Conservation (phyloP, 2,888 invertebrate genomes). For the Helicoverpa assulta region DNA sequence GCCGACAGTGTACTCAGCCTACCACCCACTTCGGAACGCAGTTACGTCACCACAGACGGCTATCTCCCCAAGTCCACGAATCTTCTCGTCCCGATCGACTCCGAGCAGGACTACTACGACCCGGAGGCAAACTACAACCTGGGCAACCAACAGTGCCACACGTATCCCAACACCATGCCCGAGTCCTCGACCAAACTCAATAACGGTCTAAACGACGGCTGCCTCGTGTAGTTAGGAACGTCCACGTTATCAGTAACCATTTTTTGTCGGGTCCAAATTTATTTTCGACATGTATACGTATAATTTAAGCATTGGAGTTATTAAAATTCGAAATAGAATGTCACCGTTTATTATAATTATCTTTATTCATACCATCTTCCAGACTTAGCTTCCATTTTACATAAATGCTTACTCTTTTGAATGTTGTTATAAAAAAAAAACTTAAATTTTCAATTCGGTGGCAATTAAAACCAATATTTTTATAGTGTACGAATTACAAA, state of each 20-base stretch:
- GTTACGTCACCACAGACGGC: conserved; percentile 83
- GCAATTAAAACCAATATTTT: conserved; percentile 53
- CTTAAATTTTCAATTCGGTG: conserved; percentile 59
- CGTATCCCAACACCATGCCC: conserved; percentile 83
- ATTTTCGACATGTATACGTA: conserved; percentile 85
- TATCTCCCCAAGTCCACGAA: conserved; percentile 85
- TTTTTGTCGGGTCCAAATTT: conserved; percentile 85
- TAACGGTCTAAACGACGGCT: conserved; percentile 91
- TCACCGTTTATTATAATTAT: conserved; percentile 74
- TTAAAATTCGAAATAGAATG: conserved; percentile 85
- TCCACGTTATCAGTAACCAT: conserved; percentile 60
- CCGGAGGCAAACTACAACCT: conserved; percentile 88
- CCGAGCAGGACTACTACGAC: conserved; percentile 88
- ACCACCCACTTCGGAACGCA: conserved; percentile 76
- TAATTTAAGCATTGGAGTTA: conserved; percentile 80
- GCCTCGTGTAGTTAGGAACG: conserved; percentile 88
- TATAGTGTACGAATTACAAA: conserved; percentile 51
- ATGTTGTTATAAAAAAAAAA: conserved; percentile 43
- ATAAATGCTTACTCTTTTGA: conserved; percentile 53
- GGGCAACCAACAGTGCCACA: conserved; percentile 89
- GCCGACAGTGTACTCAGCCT: conserved; percentile 87
- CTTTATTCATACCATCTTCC: conserved; percentile 61
- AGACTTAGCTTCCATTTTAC: conserved; percentile 41
- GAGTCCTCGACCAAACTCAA: conserved; percentile 87
- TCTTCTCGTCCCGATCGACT: conserved; percentile 89